Evolutionary conservation across 2,113 vertebrate genomes (phyloP).

Genomic region (Ahaetulla prasina): DNA sequence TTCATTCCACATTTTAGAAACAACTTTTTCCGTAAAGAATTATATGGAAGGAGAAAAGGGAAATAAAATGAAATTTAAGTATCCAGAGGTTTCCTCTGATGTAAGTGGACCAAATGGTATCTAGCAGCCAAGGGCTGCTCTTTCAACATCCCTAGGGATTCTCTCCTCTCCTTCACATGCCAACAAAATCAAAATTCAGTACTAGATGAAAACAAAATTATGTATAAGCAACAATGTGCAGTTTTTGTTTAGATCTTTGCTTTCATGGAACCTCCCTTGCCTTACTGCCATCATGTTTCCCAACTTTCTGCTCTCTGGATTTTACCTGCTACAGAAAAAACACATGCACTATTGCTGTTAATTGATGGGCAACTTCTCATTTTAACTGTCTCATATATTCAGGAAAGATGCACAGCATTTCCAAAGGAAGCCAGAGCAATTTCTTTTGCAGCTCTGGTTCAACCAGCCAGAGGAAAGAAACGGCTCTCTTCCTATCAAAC

Average conservation of each 20-base stretch:
- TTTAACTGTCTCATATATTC: background rate
- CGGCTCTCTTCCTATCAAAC: background rate
- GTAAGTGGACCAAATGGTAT: background rate
- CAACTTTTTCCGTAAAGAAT: background rate
- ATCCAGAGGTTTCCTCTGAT: background rate
- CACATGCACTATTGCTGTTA: background rate
- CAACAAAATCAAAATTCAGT: background rate
- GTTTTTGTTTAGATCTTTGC: background rate
- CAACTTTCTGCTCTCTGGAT: background rate
- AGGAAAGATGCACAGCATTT: background rate
- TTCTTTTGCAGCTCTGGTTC: background rate
- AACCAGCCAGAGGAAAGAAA: background rate
- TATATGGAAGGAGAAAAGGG: background rate
- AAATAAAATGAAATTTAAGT: background rate
- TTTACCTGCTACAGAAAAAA: background rate
- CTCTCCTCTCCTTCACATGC: background rate
- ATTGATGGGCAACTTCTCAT: background rate
- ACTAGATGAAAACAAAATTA: background rate
- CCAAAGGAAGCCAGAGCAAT: background rate
- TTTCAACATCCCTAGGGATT: background rate
- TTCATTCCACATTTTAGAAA: background rate
- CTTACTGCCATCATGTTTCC: background rate
- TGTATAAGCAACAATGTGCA: background rate
- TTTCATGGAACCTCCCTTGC: background rate
- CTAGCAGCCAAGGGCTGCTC: background rate